These are phyloP conservation scores for Alosa alosa DNA, from an alignment of 2,113 vertebrate genomes.

Conservation along the genomic window DNA sequence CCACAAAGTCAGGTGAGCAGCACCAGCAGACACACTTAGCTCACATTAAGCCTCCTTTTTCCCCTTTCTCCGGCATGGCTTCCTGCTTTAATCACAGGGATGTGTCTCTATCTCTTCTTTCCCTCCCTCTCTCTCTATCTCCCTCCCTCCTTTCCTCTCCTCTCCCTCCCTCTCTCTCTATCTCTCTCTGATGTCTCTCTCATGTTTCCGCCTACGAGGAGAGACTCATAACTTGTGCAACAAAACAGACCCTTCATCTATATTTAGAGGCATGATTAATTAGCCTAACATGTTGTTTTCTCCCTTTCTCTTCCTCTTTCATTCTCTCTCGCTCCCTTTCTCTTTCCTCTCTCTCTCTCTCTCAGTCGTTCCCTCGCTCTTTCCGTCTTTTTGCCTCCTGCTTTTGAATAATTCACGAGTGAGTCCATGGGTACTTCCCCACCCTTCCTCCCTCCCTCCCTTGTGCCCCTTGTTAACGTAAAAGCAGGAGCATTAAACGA, in stretches of 20 bases:
- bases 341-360: not conserved
- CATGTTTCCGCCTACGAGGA: slow-evolving; percentile 16
- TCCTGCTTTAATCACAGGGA: slow-evolving; percentile 10
- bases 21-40: not conserved
- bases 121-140: not conserved
- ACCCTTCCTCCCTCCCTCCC: slow-evolving; percentile 24
- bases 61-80: not conserved
- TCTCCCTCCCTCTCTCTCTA: not conserved
- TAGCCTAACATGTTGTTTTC: slow-evolving; percentile 45
- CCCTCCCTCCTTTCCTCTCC: not conserved
- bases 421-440: slow-evolving; percentile 34
- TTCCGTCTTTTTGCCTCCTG: slow-evolving; percentile 18
- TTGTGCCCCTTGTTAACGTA: slow-evolving; percentile 39
- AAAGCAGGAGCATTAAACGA: slow-evolving; percentile 30
- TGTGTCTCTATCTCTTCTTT: not conserved
- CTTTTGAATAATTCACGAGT: slow-evolving; percentile 55
- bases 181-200: slow-evolving; percentile 13
- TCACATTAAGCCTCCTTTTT: not conserved
- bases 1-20: not conserved
- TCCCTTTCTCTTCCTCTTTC: not conserved
- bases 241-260: slow-evolving; percentile 48
- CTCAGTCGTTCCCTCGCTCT: slow-evolving; percentile 20
- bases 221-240: slow-evolving; percentile 35
- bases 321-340: not conserved
- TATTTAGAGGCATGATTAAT: slow-evolving; percentile 60